Evolutionary conservation across 2,113 vertebrate species (phyloP).

Genomic region (Erpornis zantholeuca): DNA sequence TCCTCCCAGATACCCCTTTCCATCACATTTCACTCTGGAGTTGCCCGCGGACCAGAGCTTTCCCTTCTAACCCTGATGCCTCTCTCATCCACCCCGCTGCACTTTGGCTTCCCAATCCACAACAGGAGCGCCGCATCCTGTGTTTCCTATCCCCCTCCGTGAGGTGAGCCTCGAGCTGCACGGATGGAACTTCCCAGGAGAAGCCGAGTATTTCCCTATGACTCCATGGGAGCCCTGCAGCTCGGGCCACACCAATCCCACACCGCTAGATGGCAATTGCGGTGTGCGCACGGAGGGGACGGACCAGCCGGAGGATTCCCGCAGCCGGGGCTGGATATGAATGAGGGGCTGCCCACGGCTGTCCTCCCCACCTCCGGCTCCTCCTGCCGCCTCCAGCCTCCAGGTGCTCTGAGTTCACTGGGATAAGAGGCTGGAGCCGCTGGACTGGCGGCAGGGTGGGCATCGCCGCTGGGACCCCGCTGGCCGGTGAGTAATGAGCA

Average conservation of each 20-base stretch:
- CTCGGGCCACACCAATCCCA: fast-evolving
- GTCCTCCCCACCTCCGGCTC: neutral
- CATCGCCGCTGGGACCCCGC: neutral
- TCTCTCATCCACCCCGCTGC: neutral
- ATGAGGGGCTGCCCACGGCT: slow-evolving; percentile 19
- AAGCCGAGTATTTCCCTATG: fast-evolving
- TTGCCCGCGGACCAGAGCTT: fast-evolving
- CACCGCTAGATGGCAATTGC: slow-evolving; percentile 42
- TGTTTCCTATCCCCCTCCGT: neutral
- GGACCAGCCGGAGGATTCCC: neutral
- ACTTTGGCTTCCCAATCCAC: fast-evolving
- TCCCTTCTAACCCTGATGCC: neutral
- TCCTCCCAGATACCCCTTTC: neutral
- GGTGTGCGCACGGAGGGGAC: neutral
- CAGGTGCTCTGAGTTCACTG: neutral
- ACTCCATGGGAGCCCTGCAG: fast-evolving
- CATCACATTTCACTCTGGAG: fast-evolving
- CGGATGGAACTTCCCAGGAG: neutral
- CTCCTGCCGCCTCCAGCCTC: neutral
- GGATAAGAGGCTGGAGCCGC: neutral
- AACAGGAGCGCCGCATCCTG: fast-evolving
- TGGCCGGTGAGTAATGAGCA: slow-evolving; percentile 25
- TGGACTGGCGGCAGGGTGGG: neutral
- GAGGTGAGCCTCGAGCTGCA: neutral
- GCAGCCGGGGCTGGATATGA: neutral